Conservation (phyloP, 23 tunicate genomes). For the Botrylloides violaceus region DNA sequence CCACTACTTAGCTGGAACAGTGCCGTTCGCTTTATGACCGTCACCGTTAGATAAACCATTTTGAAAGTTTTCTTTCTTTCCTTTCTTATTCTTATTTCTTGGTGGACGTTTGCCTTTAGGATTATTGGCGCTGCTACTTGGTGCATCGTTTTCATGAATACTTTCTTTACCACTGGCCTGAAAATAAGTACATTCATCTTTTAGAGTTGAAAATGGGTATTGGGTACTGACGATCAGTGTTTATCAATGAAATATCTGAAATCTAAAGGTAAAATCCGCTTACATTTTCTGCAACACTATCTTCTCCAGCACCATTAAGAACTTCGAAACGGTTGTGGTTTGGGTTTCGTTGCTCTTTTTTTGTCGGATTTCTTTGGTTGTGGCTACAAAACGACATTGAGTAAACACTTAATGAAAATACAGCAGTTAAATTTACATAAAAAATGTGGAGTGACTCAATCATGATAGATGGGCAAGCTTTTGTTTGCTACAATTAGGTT, state of each 20-base stretch:
- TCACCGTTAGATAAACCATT: slow-evolving; percentile 5
- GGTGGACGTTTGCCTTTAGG: neutral
- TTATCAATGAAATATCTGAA: too few relatives aligned
- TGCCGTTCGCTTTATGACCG: neutral
- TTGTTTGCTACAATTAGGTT: neutral
- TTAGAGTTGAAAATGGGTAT: too few relatives aligned
- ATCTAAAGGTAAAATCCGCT: too few relatives aligned
- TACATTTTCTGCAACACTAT: slow-evolving; percentile 8
- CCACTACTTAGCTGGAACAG: neutral
- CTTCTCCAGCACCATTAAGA: slow-evolving; percentile 17
- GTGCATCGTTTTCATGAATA: neutral
- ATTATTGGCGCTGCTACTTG: neutral
- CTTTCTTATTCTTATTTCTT: slow-evolving; percentile 13
- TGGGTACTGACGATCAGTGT: too few relatives aligned
- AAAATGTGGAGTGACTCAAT: neutral
- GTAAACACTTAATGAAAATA: neutral
- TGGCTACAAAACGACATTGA: neutral
- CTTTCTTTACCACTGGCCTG: slow-evolving; percentile 8
- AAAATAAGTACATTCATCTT: neutral
- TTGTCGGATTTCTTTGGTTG: neutral
- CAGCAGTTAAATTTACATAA: neutral
- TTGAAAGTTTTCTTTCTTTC: slow-evolving; percentile 1
- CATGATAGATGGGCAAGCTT: too few relatives aligned
- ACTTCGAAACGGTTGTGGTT: slow-evolving; percentile 20
- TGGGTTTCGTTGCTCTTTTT: slow-evolving; percentile 1